Evolutionary conservation across 2,888 invertebrate genomes (phyloP), one percentile per base, ranked within the genome.

Genomic region (Lymantria dispar): DNA sequence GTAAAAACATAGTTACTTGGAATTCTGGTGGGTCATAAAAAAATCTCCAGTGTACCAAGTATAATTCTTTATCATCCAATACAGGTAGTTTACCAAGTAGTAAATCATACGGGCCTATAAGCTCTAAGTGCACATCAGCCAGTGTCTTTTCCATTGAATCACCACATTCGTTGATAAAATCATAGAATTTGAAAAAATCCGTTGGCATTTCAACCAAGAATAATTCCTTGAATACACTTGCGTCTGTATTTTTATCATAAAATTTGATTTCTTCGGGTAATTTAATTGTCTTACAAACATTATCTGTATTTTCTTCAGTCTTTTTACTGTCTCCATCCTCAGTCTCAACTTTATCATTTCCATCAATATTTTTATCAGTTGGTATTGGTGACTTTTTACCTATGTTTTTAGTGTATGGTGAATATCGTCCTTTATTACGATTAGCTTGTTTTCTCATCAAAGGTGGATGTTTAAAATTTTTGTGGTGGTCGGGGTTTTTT

Each of bases 11-110:
- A 5, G 57, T 62, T 78, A 94, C 94, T 87, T 97, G 96, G 82
- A 98, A 96, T 85, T 99, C 98, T 9, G 99, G 98, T 9, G 98
- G 97, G 90, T 99, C 99, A 82, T 95, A 97, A 78, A 94, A 97
- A 84, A 96, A 98, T 65, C 99, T 93, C 96, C 97, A 98, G 78
- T 98, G 97, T 9, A 94, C 85, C 44, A 97, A 91, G 76, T 95
- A 96, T 54, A 94, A 87, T 54, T 93, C 87, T 55, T 94, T 92
- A 53, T 93, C 83, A 0, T 92, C 82, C 22, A 93, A 77, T 50
- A 85, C 80, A 1, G 92, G 92, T 58, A 96, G 91, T 69, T 93
- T 93, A 7, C 94, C 94, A 43, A 92, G 87, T 37, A 98, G 80
- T 47, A 97, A 94, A 82, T 98, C 98, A 87, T 94, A 99, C 0